Conservation (phyloP, 2,797 vertebrate species). For the Sebastolobus alascanus region DNA sequence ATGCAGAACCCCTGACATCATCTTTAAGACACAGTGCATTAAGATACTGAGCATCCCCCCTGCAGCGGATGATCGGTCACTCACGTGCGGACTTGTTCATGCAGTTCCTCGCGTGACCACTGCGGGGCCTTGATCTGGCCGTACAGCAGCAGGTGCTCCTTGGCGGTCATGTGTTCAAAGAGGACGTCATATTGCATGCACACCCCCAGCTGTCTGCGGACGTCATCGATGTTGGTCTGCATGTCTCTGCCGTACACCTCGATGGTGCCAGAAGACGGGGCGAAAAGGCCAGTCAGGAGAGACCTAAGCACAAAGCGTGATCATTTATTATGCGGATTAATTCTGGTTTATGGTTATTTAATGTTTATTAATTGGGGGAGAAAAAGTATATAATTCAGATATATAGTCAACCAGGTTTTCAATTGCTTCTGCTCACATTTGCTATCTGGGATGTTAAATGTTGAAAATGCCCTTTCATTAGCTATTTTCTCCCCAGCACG, state of each 20-base stretch:
- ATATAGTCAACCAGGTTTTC: neutral
- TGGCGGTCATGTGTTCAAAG: conserved; percentile 94
- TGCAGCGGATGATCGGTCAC: conserved; percentile 20
- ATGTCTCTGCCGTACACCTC: conserved; percentile 94
- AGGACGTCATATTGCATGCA: conserved; percentile 98
- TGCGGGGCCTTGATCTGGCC: conserved; percentile 95
- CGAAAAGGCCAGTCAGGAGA: conserved; percentile 94
- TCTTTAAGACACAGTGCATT: neutral
- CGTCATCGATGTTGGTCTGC: conserved; percentile 83
- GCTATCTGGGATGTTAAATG: neutral
- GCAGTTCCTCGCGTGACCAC: conserved; percentile 88
- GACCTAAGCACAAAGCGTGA: conserved; percentile 85
- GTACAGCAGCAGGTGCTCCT: conserved; percentile 95
- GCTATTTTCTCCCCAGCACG: neutral
- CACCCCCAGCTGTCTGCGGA: conserved; percentile 92
- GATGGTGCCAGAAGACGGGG: conserved; percentile 90
- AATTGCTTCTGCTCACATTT: neutral
- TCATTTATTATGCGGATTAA: neutral
- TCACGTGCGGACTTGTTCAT: conserved; percentile 91
- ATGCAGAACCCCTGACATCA: conserved; percentile 6
- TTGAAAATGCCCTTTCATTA: conserved; percentile 4
- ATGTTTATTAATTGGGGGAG: neutral
- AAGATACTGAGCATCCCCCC: neutral
- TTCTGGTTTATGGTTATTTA: neutral
- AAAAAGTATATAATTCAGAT: conserved; percentile 6